These are phyloP conservation scores for Pristiophorus japonicus DNA, from an alignment of 2,113 vertebrate species.

Conservation along the genomic window DNA sequence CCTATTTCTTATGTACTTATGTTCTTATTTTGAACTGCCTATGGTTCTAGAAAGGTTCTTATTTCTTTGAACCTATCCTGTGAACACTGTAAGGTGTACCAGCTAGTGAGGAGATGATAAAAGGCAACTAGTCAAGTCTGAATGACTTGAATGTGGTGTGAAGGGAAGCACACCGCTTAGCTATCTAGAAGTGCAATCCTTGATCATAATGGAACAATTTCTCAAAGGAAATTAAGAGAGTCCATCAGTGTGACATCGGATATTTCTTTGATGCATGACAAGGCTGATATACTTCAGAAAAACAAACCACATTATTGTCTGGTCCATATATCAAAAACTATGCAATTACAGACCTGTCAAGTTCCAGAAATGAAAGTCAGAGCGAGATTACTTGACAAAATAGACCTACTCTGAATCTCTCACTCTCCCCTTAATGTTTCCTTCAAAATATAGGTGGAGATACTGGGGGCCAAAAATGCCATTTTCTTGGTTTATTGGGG, in stretches of 20 bases:
- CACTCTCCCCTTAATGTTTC: not conserved
- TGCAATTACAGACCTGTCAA: constrained; percentile 26
- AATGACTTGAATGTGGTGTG: not conserved
- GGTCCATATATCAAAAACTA: constrained; percentile 6
- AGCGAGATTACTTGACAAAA: not conserved
- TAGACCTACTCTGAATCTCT: not conserved
- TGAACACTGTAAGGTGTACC: not conserved
- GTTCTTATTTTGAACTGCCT: not conserved
- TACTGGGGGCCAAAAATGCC: not conserved
- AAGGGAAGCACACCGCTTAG: not conserved
- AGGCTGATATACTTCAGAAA: constrained; percentile 12
- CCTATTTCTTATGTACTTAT: too few relatives aligned
- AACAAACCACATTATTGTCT: not conserved
- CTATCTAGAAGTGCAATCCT: not conserved
- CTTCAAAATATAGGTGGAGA: not conserved
- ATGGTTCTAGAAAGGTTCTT: not conserved
- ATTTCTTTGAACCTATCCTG: not conserved
- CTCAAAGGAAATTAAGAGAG: not conserved
- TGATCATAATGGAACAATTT: not conserved
- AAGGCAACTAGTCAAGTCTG: not conserved
- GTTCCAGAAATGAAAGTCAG: constrained; percentile 22
- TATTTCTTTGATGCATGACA: constrained; percentile 6
- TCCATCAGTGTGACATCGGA: not conserved
- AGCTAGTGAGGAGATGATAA: not conserved
- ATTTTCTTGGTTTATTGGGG: not conserved